Percentiles rank a stretch among this genome's conserved stretches.
Conservation (phyloP, 2,888 invertebrate species). For the Nomada fucata region DNA sequence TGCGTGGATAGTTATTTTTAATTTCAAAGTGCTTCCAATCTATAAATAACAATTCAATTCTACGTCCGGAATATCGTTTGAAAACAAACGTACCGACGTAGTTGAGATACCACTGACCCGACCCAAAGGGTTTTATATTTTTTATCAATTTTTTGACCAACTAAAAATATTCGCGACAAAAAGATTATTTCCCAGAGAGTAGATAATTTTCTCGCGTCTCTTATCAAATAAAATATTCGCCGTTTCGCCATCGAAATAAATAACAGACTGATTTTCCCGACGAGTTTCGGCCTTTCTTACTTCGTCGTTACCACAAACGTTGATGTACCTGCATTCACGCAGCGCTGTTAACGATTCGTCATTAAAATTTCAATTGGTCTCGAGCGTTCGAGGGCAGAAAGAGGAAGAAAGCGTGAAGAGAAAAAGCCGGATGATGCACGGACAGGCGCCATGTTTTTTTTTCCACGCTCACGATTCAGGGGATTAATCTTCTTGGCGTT, state of each 20-base stretch:
- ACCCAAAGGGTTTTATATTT: not conserved
- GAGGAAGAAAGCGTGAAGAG: not conserved
- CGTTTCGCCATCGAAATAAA: conserved; percentile 6
- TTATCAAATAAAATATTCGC: conserved; percentile 7
- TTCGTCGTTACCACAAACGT: conserved; percentile 1
- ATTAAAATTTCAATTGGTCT: conserved; percentile 67
- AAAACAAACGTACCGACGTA: too few relatives aligned
- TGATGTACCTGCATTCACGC: conserved; percentile 36
- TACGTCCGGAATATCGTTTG: too few relatives aligned
- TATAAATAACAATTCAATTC: not conserved
- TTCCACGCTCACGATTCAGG: conserved; percentile 8
- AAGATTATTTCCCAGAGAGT: not conserved
- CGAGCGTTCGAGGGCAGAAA: conserved; percentile 8
- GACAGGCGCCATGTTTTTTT: conserved; percentile 24
- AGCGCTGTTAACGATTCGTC: conserved; percentile 65
- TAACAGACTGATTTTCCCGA: not conserved
- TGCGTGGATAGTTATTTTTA: too few relatives aligned
- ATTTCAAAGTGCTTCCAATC: too few relatives aligned
- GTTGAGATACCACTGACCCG: not conserved
- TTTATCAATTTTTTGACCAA: not conserved
- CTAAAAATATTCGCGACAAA: not conserved
- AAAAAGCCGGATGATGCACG: conserved; percentile 7
- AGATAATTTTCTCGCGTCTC: conserved; percentile 6
- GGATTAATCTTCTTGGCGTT: conserved; percentile 46
- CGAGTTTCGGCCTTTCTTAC: conserved; percentile 22